A percentile compares a stretch with the other conserved stretches of the same genome.
Conservation (phyloP, 2,888 invertebrate genomes). For the Dastarcus helophoroides region DNA sequence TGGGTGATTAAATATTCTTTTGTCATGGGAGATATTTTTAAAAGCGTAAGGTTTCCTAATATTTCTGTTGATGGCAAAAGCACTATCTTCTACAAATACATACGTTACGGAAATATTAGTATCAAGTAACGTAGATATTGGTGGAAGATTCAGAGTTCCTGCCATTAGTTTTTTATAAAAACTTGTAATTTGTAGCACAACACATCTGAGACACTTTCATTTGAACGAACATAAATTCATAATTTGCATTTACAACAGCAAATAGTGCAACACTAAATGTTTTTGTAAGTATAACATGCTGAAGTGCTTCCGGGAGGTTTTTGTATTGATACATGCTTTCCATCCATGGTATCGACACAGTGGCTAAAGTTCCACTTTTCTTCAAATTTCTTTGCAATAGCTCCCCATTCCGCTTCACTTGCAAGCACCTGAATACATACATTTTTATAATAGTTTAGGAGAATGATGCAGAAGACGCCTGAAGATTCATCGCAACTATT, state of each 20-base stretch:
- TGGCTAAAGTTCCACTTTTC: no score
- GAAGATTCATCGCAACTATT: no score
- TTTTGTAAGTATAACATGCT: constrained; percentile 14
- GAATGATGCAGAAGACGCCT: no score
- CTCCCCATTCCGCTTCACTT: no score
- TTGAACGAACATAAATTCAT: constrained; percentile 19
- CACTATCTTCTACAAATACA: constrained; percentile 13
- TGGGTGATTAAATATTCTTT: constrained; percentile 10
- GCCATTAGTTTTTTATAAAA: constrained; percentile 11
- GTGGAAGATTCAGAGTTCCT: not conserved
- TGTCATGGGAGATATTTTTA: constrained; percentile 9
- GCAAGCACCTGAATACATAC: no score
- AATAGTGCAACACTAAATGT: constrained; percentile 15
- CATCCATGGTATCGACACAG: constrained; percentile 15
- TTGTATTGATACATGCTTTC: constrained; percentile 15
- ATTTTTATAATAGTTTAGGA: no score
- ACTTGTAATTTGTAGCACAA: constrained; percentile 15
- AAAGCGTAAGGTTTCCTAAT: constrained; percentile 12
- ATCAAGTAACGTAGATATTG: constrained; percentile 3
- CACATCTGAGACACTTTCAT: constrained; percentile 19
- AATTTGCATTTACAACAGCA: constrained; percentile 19
- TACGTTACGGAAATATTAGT: constrained; percentile 8
- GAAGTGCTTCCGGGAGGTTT: constrained; percentile 13
- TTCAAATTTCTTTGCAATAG: no score
- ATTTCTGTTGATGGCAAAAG: constrained; percentile 13